phyloP scores from a whole-genome alignment of 2,797 vertebrate genomes.

The Graptemys geographica region DNA sequence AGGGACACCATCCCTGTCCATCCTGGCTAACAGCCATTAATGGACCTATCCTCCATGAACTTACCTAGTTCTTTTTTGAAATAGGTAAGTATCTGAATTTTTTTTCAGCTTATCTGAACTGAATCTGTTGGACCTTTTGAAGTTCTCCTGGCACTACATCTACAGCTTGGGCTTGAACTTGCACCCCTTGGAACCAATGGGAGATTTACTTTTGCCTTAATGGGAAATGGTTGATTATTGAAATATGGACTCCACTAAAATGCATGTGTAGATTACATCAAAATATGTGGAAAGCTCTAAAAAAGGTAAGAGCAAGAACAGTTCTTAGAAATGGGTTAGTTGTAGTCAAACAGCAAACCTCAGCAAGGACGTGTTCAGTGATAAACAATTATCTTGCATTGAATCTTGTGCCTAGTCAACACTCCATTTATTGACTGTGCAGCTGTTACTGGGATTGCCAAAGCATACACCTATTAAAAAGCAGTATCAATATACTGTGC shows the following conservation, averaged over 20 bases:
- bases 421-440: constrained; percentile 14
- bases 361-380: neutral
- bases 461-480: constrained; percentile 2
- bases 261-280: neutral
- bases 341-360: neutral
- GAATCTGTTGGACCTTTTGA: neutral
- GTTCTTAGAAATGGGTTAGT: constrained; percentile 21
- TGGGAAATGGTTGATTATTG: neutral
- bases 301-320: neutral
- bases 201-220: neutral
- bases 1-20: too few relatives aligned
- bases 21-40: too few relatives aligned
- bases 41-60: too few relatives aligned
- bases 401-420: neutral
- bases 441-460: neutral
- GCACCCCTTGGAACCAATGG: neutral
- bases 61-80: too few relatives aligned
- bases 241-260: neutral
- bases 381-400: neutral
- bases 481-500: neutral
- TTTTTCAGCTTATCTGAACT: neutral
- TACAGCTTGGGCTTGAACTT: neutral
- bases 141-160: neutral
- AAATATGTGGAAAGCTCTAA: neutral
- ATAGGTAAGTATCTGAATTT: neutral